Percentiles rank a stretch among this genome's conserved stretches.
Conservation (phyloP, 1,140 invertebrate genomes). For the Saccostrea glomerata region DNA sequence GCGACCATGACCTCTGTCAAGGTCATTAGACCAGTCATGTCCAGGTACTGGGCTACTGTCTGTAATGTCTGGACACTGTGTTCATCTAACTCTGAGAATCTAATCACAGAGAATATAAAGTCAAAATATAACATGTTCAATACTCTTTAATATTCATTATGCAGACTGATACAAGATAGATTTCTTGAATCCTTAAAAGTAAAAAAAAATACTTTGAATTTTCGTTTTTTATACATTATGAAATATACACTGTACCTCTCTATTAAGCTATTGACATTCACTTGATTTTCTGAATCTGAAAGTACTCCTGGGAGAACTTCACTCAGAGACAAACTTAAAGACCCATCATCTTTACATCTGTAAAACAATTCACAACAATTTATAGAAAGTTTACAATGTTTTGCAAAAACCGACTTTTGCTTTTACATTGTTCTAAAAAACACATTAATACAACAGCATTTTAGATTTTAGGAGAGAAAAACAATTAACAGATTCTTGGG, state of each 20-base stretch:
- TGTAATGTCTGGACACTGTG: slow-evolving; percentile 56
- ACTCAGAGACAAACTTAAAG: not conserved
- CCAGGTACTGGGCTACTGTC: slow-evolving; percentile 42
- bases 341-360: not conserved
- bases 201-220: no score
- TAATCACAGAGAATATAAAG: slow-evolving; percentile 1
- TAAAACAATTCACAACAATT: not conserved
- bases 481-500: no score
- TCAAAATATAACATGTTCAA: no score
- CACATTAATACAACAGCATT: no score
- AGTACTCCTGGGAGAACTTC: not conserved
- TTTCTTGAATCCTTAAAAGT: no score
- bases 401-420: not conserved
- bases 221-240: no score
- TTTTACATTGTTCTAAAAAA: no score
- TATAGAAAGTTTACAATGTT: not conserved
- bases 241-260: no score
- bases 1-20: slow-evolving; percentile 67
- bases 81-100: slow-evolving; percentile 53
- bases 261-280: not conserved
- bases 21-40: slow-evolving; percentile 45
- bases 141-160: no score
- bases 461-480: no score
- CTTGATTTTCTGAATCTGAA: not conserved
- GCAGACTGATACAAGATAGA: no score